Evolutionary conservation across 2,888 invertebrate species (phyloP).

Genomic region (Agrotis exclamationis): DNA sequence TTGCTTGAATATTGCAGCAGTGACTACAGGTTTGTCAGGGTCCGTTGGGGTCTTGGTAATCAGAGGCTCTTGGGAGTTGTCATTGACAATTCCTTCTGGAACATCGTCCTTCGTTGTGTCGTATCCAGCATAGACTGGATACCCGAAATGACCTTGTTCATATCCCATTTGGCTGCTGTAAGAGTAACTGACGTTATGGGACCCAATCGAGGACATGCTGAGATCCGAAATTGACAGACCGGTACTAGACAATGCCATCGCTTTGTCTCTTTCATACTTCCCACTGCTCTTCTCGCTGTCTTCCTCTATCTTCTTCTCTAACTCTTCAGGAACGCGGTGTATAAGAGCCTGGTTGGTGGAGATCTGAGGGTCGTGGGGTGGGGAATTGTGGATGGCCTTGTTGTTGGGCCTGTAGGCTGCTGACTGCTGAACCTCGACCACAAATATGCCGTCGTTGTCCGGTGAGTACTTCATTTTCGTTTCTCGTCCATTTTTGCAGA

Average conservation of each 20-base stretch:
- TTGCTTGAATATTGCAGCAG: constrained; percentile 93
- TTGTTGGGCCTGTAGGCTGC: constrained; percentile 82
- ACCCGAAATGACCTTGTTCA: constrained; percentile 94
- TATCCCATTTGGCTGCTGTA: constrained; percentile 96
- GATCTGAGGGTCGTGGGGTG: constrained; percentile 84
- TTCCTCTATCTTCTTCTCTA: constrained; percentile 81
- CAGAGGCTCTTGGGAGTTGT: constrained; percentile 88
- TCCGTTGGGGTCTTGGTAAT: constrained; percentile 88
- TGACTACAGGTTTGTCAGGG: constrained; percentile 93
- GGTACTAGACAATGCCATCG: constrained; percentile 92
- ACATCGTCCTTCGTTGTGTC: constrained; percentile 84
- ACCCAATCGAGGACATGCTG: constrained; percentile 93
- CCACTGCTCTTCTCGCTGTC: constrained; percentile 80
- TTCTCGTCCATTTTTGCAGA: constrained; percentile 93
- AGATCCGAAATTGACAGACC: constrained; percentile 96
- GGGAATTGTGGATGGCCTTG: constrained; percentile 78
- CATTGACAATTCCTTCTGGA: constrained; percentile 80
- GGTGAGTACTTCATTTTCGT: constrained; percentile 94
- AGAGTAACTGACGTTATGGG: constrained; percentile 94
- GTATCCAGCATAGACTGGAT: constrained; percentile 92
- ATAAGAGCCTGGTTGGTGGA: constrained; percentile 89
- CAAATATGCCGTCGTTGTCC: constrained; percentile 94
- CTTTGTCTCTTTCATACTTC: constrained; percentile 82
- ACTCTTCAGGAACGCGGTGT: constrained; percentile 85
- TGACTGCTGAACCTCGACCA: constrained; percentile 92